phyloP scores from a whole-genome alignment of 2,113 vertebrate species.

The Pica pica region DNA sequence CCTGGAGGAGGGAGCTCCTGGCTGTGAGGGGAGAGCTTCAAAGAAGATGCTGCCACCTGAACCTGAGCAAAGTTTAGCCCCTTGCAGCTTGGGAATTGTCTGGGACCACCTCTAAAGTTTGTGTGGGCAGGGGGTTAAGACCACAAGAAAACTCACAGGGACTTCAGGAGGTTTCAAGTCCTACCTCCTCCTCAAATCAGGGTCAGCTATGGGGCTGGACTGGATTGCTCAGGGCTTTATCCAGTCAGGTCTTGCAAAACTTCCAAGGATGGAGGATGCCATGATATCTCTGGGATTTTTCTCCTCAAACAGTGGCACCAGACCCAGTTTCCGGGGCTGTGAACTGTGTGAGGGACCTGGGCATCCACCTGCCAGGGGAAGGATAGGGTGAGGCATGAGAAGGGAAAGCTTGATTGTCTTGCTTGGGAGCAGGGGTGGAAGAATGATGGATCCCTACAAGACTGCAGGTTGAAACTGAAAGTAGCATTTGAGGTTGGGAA shows the following conservation, averaged over 20 bases:
- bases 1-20: neutral
- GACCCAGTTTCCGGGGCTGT: neutral
- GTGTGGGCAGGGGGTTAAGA: neutral
- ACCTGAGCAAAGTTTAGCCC: neutral
- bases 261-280: neutral
- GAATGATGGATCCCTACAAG: neutral
- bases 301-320: neutral
- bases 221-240: neutral
- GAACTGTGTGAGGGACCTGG: neutral
- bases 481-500: neutral
- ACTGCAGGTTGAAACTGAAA: neutral
- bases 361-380: neutral
- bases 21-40: neutral
- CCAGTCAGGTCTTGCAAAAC: neutral
- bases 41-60: neutral
- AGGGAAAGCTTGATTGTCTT: neutral
- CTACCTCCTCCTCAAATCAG: neutral
- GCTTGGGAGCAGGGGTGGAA: neutral
- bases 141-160: neutral
- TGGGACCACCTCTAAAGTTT: neutral
- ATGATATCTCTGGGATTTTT: neutral
- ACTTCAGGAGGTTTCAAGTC: neutral
- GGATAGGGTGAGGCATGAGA: neutral
- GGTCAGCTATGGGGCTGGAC: neutral
- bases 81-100: neutral